Base-by-base conservation (phyloP, 2,888 invertebrate genomes). In the Xestia c-nigrum region DNA sequence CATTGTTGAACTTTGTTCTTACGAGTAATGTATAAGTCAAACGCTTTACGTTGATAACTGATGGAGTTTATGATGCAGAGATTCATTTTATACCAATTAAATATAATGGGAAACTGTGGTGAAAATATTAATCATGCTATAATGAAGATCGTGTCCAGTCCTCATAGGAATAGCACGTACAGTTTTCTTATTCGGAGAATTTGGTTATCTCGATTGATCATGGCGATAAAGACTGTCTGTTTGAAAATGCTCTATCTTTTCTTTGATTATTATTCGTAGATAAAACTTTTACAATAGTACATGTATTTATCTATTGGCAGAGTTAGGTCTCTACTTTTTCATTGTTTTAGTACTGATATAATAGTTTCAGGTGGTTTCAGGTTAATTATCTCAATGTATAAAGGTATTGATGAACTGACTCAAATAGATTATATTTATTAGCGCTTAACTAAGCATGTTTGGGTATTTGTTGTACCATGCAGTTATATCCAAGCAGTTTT, bases 81-180 rank as follows among this genome's bases (percentile, higher is more conserved):
- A 47, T 61, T 61, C 73, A 72, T 80, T 90, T 87, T 91, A 91
- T 90, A 90, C 78, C 67, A 74, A 80, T 78, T 80, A 46, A 68
- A 67, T 65, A 64, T 55, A 19, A 78, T 66, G 61, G 38, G 63
- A 69, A 83, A 78, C 77, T 69, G 81, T 61, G 38, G 59, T 71
- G 70, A 55, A 72, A 78, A 77, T 69, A 72, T 65, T 38, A 52
- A 66, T 85, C 84, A 86, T 78, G 63, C 66, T 74, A 57, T 6
- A 47, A 72, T 47, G 65, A 47, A 70, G 70, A 74, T 77, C 64
- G 76, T 75, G 69, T 69, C 43, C 52, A 77, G 70, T 57, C 63
- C 24, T 19, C 61, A 16, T 63, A 67, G 31, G 6, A 66, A 65
- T 59, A 68, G 77, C 87, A 88, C 88, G 88, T 88, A 78, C 79